Conservation (phyloP, 2,888 invertebrate species). For the Drosophila multiciliata region DNA sequence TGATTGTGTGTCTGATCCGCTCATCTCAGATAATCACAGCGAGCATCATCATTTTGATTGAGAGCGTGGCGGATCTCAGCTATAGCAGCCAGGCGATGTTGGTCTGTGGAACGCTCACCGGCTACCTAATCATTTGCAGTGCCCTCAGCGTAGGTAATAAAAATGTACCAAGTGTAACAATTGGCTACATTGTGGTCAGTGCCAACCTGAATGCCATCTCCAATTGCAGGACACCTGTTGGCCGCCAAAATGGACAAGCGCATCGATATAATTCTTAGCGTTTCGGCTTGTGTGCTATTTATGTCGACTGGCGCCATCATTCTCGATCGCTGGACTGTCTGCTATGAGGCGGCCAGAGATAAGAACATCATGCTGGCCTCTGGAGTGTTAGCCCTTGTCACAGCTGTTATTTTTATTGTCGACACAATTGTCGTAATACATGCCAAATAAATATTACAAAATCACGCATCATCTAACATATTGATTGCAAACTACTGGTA, state of each 20-base stretch:
- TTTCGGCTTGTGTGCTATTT: slow-evolving; percentile 73
- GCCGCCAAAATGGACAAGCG: slow-evolving; percentile 75
- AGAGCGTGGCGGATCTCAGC: slow-evolving; percentile 69
- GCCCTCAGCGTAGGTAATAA: slow-evolving; percentile 76
- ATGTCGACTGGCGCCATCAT: slow-evolving; percentile 73
- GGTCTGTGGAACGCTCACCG: slow-evolving; percentile 77
- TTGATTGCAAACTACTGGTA: neutral
- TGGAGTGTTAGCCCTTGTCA: slow-evolving; percentile 70
- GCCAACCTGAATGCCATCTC: slow-evolving; percentile 14
- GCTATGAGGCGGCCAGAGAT: slow-evolving; percentile 51
- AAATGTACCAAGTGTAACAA: neutral
- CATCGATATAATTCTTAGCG: slow-evolving; percentile 73
- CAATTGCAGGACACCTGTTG: slow-evolving; percentile 70
- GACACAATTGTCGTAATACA: slow-evolving; percentile 75
- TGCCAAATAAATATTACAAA: slow-evolving; percentile 42
- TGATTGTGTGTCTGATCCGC: slow-evolving; percentile 25
- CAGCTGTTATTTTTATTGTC: slow-evolving; percentile 71
- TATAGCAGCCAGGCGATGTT: slow-evolving; percentile 80
- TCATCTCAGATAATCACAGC: slow-evolving; percentile 67
- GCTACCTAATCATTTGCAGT: slow-evolving; percentile 77
- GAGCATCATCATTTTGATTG: slow-evolving; percentile 73
- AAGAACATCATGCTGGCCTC: slow-evolving; percentile 65
- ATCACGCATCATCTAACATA: neutral
- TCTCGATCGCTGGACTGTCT: slow-evolving; percentile 72
- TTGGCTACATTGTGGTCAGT: neutral